These are phyloP conservation scores for Cromileptes altivelis DNA, from an alignment of 2,113 vertebrate species.

Conservation along the genomic window DNA sequence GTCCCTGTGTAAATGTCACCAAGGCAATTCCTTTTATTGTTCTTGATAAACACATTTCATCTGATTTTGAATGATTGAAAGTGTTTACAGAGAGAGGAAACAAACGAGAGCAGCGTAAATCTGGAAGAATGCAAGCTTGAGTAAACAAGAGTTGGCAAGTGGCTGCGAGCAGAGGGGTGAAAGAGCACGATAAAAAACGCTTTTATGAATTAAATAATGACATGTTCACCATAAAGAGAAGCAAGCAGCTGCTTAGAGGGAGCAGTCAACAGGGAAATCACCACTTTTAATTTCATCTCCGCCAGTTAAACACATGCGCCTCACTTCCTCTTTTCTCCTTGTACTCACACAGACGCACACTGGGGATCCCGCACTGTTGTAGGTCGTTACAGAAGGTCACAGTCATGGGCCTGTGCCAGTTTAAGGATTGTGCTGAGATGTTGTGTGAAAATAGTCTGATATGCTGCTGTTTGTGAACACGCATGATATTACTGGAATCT, in stretches of 20 bases:
- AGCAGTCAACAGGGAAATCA: constrained; percentile 75
- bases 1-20: constrained; percentile 17
- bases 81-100: constrained; percentile 2
- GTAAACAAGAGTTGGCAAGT: constrained; percentile 29
- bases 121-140: constrained; percentile 19
- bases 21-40: constrained; percentile 13
- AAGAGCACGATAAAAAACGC: constrained; percentile 19
- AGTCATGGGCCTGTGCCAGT: constrained; percentile 36
- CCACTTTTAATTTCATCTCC: constrained; percentile 77
- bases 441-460: neutral
- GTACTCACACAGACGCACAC: constrained; percentile 28
- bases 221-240: constrained; percentile 60
- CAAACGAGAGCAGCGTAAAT: neutral
- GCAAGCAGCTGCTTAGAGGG: constrained; percentile 67
- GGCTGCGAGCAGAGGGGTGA: constrained; percentile 22
- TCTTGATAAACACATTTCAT: neutral
- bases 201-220: constrained; percentile 64
- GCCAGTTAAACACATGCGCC: constrained; percentile 68
- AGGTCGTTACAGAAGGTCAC: constrained; percentile 69
- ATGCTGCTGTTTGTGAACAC: constrained; percentile 6
- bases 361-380: constrained; percentile 45
- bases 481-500: too few species aligned
- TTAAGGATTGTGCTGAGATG: constrained; percentile 11
- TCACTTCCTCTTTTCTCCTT: constrained; percentile 50
- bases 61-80: constrained; percentile 6